These are phyloP conservation scores for Chrysina gloriosa DNA, from an alignment of 2,888 invertebrate genomes.

Conservation along the genomic window DNA sequence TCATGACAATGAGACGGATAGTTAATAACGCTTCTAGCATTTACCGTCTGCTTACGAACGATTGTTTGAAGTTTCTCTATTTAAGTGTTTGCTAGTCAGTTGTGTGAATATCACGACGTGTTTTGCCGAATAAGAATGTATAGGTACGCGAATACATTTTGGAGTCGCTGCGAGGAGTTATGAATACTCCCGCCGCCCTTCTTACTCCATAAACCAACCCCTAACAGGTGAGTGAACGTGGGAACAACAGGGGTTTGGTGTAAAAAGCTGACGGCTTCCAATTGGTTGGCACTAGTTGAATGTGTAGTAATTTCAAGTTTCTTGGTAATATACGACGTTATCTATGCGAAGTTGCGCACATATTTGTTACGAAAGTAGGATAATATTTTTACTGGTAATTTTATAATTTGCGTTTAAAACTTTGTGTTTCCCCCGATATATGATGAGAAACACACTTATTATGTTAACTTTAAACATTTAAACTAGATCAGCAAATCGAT, in stretches of 20 bases:
- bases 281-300: conserved; percentile 22
- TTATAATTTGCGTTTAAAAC: too few relatives aligned
- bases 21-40: conserved; percentile 4
- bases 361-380: neutral
- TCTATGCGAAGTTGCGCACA: neutral
- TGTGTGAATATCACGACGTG: conserved; percentile 4
- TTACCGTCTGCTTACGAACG: neutral
- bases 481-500: too few relatives aligned
- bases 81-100: conserved; percentile 6
- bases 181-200: conserved; percentile 10
- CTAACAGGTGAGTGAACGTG: conserved; percentile 19
- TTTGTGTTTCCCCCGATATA: too few relatives aligned
- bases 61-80: neutral
- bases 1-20: conserved; percentile 3
- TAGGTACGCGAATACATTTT: conserved; percentile 8
- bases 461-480: too few relatives aligned
- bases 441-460: too few relatives aligned
- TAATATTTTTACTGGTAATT: neutral
- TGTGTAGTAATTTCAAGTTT: neutral
- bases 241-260: neutral
- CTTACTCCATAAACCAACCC: conserved; percentile 5
- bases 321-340: neutral
- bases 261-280: neutral
- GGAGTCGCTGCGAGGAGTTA: conserved; percentile 15
- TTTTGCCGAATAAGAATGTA: conserved; percentile 6